phyloP scores from a whole-genome alignment of 2,888 invertebrate genomes.

The Trichogramma dendrolimi region DNA sequence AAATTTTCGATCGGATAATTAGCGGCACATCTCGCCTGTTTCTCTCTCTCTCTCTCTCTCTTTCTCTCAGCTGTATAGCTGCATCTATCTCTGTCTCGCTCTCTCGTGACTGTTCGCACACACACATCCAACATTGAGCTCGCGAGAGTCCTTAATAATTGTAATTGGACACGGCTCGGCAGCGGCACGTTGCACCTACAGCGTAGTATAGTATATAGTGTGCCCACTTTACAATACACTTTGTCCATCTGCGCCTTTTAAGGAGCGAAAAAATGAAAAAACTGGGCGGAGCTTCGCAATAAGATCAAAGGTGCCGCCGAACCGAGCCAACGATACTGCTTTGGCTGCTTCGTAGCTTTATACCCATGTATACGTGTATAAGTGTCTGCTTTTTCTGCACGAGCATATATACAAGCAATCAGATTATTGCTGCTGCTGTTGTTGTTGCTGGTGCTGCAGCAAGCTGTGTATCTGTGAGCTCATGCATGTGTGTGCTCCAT shows the following conservation, averaged over 20 bases:
- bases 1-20: slow-evolving; percentile 47
- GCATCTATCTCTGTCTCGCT: not conserved
- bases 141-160: slow-evolving; percentile 50
- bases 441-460: too few relatives aligned
- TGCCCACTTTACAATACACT: slow-evolving; percentile 54
- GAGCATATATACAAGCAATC: too few relatives aligned
- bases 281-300: slow-evolving; percentile 49
- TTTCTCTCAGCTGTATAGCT: slow-evolving; percentile 10
- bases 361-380: too few relatives aligned
- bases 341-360: too few relatives aligned
- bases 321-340: slow-evolving; percentile 3
- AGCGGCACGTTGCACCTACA: slow-evolving; percentile 36
- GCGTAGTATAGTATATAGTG: slow-evolving; percentile 31
- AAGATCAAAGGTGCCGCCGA: slow-evolving; percentile 51
- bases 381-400: too few relatives aligned
- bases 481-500: too few relatives aligned
- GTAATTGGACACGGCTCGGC: slow-evolving; percentile 50
- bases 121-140: slow-evolving; percentile 8
- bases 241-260: slow-evolving; percentile 54
- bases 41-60: slow-evolving; percentile 30
- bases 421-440: too few relatives aligned
- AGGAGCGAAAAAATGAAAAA: slow-evolving; percentile 53
- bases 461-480: too few relatives aligned
- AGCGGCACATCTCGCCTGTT: slow-evolving; percentile 43
- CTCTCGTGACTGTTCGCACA: not conserved